Base-by-base conservation (phyloP, 1,140 invertebrate genomes). In the Cardiocondyla obscurior region DNA sequence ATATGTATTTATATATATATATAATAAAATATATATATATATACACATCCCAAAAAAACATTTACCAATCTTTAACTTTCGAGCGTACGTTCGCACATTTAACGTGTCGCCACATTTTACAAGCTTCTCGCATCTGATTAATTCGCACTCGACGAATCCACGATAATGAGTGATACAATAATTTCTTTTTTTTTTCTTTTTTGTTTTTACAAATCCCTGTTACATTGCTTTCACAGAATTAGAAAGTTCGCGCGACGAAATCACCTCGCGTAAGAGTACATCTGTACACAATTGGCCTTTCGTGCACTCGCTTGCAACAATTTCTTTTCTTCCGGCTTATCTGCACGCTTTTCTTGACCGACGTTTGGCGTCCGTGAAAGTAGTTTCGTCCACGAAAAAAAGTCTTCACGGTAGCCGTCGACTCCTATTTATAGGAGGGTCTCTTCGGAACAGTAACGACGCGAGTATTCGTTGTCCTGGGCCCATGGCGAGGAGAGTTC, bases 401-500 rank as follows among this genome's bases (percentile, higher is more conserved):
- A 36, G 55, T n/a, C n/a, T 36, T 55, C 33, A 30, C 22, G 22
- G 22, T 42, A 28, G 42, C n/a, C 16, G 0, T 22, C 22, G 33
- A 22, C 28, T 30, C 1, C 3, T 14, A 8, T 46, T 92, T 57
- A 92, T 42, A 92, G 70, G 7, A 92, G 89, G 25, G 90, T 92
- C 67, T 92, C 90, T 44, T 92, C 88, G 51, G 91, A 88, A 19
- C 81, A 65, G 25, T 72, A 76, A 25, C 82, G 85, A 60, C 85
- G 76, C 46, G 85, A 79, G 10, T 79, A 73, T 70, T 86, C 84
- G 53, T 83, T 85, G 36, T 87, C 67, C 7, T 57, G 72, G 42
- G 55, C 58, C 85, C 85, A 87, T n/a, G 53, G 3, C 44, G 83
- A 76, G n/a, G 87, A 90, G 65, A 90, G 89, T 53, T 70, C 86